phyloP scores from a whole-genome alignment of 2,797 vertebrate genomes.

The Polyboroides typus region DNA sequence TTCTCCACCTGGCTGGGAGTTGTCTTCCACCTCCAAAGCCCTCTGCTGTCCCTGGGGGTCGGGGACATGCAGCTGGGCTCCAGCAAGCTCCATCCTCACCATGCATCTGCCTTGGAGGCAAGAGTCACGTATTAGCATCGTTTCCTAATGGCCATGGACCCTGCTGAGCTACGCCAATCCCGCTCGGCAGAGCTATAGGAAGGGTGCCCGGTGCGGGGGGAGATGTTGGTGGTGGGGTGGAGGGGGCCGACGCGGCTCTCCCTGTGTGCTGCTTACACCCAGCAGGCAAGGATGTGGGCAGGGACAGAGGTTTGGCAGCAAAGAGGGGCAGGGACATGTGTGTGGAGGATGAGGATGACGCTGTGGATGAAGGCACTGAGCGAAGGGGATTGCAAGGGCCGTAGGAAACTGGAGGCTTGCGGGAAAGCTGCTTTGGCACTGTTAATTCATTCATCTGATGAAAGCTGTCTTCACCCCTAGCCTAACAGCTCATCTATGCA shows the following conservation, averaged over 20 bases:
- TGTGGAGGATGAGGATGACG: background rate
- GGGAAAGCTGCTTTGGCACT: accelerated
- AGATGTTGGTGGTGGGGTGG: background rate
- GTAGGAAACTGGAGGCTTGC: accelerated
- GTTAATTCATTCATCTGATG: background rate
- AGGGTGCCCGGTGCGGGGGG: accelerated
- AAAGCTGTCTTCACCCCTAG: background rate
- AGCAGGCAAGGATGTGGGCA: background rate
- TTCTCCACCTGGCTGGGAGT: background rate
- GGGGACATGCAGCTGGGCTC: accelerated
- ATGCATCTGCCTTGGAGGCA: accelerated
- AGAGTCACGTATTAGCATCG: accelerated
- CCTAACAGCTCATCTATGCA: background rate
- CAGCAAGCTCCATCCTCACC: background rate
- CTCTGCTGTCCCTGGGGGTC: background rate
- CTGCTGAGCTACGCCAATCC: background rate
- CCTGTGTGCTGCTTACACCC: accelerated
- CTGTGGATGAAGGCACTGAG: background rate
- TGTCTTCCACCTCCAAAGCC: background rate
- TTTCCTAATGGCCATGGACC: background rate
- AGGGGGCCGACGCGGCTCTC: accelerated
- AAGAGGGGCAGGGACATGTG: accelerated
- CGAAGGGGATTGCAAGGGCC: background rate
- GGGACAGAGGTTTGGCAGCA: background rate
- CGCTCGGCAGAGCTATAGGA: background rate